Conservation (phyloP, 2,888 invertebrate genomes). For the Limnephilus rhombicus region DNA sequence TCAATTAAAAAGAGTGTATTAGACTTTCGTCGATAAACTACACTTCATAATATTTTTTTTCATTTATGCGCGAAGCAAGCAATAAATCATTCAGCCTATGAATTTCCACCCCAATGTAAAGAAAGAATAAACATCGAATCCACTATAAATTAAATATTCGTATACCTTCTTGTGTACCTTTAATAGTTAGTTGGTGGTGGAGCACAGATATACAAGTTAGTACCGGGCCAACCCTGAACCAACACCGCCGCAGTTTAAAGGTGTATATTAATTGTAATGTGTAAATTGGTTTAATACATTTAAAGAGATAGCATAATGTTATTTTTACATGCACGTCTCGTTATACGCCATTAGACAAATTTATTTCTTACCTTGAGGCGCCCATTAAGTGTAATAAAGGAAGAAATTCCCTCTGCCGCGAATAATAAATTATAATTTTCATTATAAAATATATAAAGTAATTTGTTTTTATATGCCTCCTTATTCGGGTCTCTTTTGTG, state of each 20-base stretch:
- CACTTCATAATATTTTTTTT: conserved; percentile 2
- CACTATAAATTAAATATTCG: conserved; percentile 17
- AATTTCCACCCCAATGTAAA: conserved; percentile 17
- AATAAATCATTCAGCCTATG: conserved; percentile 4
- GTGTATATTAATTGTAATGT: conserved; percentile 31
- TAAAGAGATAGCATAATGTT: conserved; percentile 31
- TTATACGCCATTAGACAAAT: conserved; percentile 26
- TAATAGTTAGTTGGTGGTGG: not conserved
- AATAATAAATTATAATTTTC: conserved; percentile 44
- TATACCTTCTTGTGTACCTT: not conserved
- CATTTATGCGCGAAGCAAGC: conserved; percentile 25
- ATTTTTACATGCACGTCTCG: conserved; percentile 36
- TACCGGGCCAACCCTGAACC: not conserved
- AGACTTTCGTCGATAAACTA: not conserved
- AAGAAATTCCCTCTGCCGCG: conserved; percentile 3
- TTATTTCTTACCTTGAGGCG: conserved; percentile 26
- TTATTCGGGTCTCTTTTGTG: conserved; percentile 19
- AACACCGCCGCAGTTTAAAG: not conserved
- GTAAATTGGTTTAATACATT: conserved; percentile 44
- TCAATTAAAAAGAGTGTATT: not conserved
- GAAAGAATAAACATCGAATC: conserved; percentile 10
- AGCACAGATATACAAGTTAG: not conserved
- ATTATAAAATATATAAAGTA: conserved; percentile 41
- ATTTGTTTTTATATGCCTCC: conserved; percentile 44
- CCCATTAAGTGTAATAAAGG: conserved; percentile 12